Evolutionary conservation across 2,888 invertebrate species (phyloP).

Genomic region (Drosophila longiperda): DNA sequence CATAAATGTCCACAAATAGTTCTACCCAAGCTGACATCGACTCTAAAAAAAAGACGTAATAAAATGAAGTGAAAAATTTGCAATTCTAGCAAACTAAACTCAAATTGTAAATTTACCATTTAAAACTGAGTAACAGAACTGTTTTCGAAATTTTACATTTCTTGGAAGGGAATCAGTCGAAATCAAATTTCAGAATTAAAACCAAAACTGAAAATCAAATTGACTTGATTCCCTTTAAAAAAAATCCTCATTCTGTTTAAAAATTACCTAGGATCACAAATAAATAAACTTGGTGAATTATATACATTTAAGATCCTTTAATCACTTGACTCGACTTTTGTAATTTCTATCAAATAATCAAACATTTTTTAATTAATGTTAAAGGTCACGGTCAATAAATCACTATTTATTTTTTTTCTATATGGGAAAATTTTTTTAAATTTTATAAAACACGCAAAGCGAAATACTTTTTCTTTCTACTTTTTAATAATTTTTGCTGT

Average conservation of each 20-base stretch:
- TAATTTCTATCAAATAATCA: not conserved
- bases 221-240: not conserved
- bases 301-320: not conserved
- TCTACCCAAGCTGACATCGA: slow-evolving; percentile 18
- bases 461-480: not conserved
- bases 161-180: not conserved
- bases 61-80: slow-evolving; percentile 3
- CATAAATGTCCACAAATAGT: slow-evolving; percentile 13
- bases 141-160: not conserved
- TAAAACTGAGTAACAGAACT: not conserved
- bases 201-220: not conserved
- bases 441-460: not conserved
- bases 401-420: not conserved
- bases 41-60: not conserved
- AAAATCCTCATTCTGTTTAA: not conserved
- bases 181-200: not conserved
- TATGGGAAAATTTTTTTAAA: not conserved
- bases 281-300: not conserved
- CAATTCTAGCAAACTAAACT: not conserved
- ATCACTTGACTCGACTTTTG: not conserved
- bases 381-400: not conserved
- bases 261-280: not conserved
- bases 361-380: not conserved
- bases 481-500: not conserved
- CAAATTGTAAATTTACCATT: not conserved